phyloP scores from a whole-genome alignment of 2,888 invertebrate genomes.

The Leptopilina drosophilae region DNA sequence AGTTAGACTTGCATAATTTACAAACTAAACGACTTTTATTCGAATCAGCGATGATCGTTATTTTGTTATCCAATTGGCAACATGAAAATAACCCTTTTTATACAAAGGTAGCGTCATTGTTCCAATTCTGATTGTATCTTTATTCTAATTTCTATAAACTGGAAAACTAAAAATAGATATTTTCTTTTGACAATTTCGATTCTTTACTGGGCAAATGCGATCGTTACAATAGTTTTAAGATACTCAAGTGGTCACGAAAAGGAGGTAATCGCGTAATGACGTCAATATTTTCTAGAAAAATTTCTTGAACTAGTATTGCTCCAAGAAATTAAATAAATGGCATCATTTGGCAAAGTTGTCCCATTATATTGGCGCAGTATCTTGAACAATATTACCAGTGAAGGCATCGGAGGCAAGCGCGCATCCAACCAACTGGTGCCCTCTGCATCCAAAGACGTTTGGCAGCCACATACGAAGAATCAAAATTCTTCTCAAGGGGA shows the following conservation, averaged over 20 bases:
- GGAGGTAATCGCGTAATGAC: constrained; percentile 48
- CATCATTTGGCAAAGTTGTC: constrained; percentile 74
- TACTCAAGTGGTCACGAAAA: constrained; percentile 23
- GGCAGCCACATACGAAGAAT: constrained; percentile 53
- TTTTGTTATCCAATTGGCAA: too few relatives aligned
- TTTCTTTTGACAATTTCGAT: background rate
- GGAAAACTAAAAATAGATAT: background rate
- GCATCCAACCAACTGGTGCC: constrained; percentile 62
- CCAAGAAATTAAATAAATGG: constrained; percentile 72
- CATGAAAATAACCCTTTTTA: too few relatives aligned
- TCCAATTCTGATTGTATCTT: too few relatives aligned
- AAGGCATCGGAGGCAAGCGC: constrained; percentile 46
- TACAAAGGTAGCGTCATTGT: too few relatives aligned
- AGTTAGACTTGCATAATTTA: too few relatives aligned
- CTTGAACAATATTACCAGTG: constrained; percentile 61
- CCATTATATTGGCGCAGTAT: constrained; percentile 59
- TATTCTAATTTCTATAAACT: background rate
- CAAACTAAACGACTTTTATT: too few relatives aligned
- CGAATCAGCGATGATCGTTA: too few relatives aligned
- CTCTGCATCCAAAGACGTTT: constrained; percentile 49
- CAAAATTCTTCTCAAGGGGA: background rate
- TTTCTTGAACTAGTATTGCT: constrained; percentile 62
- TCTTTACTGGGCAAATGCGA: background rate
- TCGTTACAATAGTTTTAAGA: background rate
- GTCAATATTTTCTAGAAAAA: constrained; percentile 67